Conservation (phyloP, 2,797 vertebrate species). For the Margarornis squamiger region DNA sequence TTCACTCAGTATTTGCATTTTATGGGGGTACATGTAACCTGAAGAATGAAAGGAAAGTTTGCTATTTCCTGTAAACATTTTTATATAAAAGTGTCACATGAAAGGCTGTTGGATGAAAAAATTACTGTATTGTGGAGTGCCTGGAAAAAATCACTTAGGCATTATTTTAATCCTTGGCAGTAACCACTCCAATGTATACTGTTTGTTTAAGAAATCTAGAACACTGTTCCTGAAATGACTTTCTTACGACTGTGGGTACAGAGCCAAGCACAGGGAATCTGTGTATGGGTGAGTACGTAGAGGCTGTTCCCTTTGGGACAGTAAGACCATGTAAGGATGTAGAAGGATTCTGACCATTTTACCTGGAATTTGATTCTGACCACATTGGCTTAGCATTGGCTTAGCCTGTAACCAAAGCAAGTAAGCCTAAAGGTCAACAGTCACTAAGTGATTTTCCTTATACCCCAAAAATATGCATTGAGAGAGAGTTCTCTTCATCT, state of each 20-base stretch:
- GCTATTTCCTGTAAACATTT: conserved; percentile 69
- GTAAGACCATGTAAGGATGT: conserved; percentile 41
- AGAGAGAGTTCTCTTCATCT: neutral
- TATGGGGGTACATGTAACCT: conserved; percentile 19
- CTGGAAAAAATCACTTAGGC: conserved; percentile 71
- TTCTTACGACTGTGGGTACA: conserved; percentile 49
- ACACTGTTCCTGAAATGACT: conserved; percentile 7
- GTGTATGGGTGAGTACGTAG: neutral
- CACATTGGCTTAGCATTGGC: neutral
- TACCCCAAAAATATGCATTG: neutral
- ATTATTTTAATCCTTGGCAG: conserved; percentile 63
- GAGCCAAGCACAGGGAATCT: conserved; percentile 4
- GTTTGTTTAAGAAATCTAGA: conserved; percentile 68
- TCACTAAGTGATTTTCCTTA: neutral
- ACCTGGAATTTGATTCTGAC: neutral
- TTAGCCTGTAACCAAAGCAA: neutral
- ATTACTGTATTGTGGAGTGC: conserved; percentile 41
- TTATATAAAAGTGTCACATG: conserved; percentile 71
- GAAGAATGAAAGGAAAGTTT: conserved; percentile 62
- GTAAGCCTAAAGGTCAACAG: neutral
- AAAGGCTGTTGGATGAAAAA: conserved; percentile 68
- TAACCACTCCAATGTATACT: conserved; percentile 30
- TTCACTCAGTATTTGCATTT: conserved; percentile 28
- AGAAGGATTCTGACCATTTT: neutral
- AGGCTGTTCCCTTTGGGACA: conserved; percentile 10